Evolutionary conservation across 2,888 invertebrate species (phyloP), one percentile per base, ranked within the genome.

Genomic region (Hoplodrina blanda): DNA sequence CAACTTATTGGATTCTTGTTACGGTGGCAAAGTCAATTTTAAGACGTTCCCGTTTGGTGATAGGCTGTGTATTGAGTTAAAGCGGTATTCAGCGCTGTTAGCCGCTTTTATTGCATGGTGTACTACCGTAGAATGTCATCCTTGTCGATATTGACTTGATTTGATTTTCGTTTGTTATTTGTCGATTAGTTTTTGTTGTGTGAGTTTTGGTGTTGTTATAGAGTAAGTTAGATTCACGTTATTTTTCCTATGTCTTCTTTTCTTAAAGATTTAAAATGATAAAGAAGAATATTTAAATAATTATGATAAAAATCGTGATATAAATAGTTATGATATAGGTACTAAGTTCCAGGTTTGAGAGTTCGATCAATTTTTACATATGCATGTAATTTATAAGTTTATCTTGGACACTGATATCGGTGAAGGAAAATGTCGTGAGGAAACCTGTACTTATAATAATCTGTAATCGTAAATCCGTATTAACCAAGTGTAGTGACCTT

Each of bases 21-120:
- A 79, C 74, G 76, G 82, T 86, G 73, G 78, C 79, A 77, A 79
- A 81, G 80, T 80, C 78, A 83, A 85, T 87, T 82, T 87, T 72
- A 80, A 79, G 84, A 80, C 54, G 77, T 37, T 76, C 66, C 73
- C 72, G 76, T 72, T 65, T 61, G 53, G 41, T 73, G 84, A 83
- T 83, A 74, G 77, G 62, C 82, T 46, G 54, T 62, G 59, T 82
- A 83, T 83, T 73, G 82, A 82, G 80, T 82, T 84, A 82, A 59
- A 69, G 53, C 44, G 67, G 57, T 41, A 69, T 80, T 73, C 53
- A 60, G 66, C 30, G 59, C 50, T 30, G 41, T 49, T 25, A 56
- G 64, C 8, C 41, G 25, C n/a, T 69, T 59, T n/a, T 62, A 62
- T 69, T 64, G 61, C 56, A 46, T 41, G 49, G 54, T 37, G 44